Percentiles rank a stretch among this genome's conserved stretches.
Conservation (phyloP, 2,888 invertebrate genomes). For the Melikaiella ostensackeni region DNA sequence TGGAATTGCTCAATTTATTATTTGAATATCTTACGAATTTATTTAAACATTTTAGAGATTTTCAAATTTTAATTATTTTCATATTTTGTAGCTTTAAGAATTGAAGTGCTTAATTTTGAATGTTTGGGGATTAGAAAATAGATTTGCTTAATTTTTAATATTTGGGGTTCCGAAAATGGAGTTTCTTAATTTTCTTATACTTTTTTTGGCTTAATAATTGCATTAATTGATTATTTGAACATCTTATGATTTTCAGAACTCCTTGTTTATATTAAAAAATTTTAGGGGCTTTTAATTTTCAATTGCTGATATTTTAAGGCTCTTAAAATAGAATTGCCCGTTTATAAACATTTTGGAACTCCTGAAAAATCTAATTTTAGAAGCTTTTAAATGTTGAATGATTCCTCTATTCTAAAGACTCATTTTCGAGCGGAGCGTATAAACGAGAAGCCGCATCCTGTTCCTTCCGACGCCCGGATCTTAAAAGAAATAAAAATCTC, state of each 20-base stretch:
- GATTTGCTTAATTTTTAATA: no score
- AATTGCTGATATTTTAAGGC: neutral
- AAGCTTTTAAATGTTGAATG: neutral
- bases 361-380: neutral
- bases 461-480: conserved; percentile 30
- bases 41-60: no score
- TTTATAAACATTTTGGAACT: neutral
- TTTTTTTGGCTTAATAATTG: no score
- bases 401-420: neutral
- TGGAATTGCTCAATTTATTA: neutral
- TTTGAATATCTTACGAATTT: no score
- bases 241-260: no score
- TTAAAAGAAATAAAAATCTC: conserved; percentile 30
- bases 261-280: no score
- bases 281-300: neutral
- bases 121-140: neutral
- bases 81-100: no score
- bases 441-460: conserved; percentile 26
- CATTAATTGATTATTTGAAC: no score
- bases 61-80: neutral
- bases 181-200: no score
- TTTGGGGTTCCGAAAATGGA: no score
- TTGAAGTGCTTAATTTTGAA: neutral
- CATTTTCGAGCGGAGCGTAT: conserved; percentile 6
- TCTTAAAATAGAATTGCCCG: neutral